A percentile compares a stretch with the other conserved stretches of the same genome.
phyloP scores from a whole-genome alignment of 2,797 vertebrate species.

The Crax fasciolata region DNA sequence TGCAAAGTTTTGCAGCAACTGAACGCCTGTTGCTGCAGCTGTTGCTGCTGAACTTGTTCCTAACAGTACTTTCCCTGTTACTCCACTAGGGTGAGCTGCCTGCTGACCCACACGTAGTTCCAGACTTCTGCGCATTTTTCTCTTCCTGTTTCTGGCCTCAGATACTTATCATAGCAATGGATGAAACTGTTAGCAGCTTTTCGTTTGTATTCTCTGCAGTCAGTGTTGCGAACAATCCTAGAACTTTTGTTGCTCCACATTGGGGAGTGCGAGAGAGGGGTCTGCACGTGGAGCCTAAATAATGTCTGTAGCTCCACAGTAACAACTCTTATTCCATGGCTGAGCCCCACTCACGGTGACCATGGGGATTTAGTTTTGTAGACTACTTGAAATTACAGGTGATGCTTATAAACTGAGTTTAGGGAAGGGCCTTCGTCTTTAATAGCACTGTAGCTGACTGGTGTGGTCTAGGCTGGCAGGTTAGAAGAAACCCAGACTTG shows the following conservation, averaged over 20 bases:
- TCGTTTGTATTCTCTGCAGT: not conserved
- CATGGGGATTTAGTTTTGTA: not conserved
- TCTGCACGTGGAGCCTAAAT: not conserved
- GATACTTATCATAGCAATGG: not conserved
- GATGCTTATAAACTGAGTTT: not conserved
- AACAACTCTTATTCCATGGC: not conserved
- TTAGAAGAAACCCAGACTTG: not conserved
- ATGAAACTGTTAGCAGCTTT: not conserved
- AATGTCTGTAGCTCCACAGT: not conserved
- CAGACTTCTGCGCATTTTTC: not conserved
- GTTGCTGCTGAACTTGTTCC: not conserved
- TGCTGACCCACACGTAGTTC: rapidly evolving
- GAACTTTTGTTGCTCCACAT: not conserved
- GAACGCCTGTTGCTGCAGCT: not conserved
- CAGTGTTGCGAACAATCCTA: not conserved
- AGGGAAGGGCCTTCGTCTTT: not conserved
- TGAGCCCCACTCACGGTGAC: not conserved
- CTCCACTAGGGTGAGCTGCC: not conserved
- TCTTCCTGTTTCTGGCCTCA: not conserved
- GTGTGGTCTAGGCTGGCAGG: not conserved
- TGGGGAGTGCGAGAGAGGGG: not conserved
- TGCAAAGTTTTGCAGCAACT: not conserved
- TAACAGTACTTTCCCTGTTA: not conserved
- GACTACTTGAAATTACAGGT: not conserved
- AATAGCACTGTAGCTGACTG: not conserved